A percentile compares a stretch with the other conserved stretches of the same genome.
Evolutionary conservation across 2,113 vertebrate species (phyloP).

Genomic region (Genyomyrus donnyi): DNA sequence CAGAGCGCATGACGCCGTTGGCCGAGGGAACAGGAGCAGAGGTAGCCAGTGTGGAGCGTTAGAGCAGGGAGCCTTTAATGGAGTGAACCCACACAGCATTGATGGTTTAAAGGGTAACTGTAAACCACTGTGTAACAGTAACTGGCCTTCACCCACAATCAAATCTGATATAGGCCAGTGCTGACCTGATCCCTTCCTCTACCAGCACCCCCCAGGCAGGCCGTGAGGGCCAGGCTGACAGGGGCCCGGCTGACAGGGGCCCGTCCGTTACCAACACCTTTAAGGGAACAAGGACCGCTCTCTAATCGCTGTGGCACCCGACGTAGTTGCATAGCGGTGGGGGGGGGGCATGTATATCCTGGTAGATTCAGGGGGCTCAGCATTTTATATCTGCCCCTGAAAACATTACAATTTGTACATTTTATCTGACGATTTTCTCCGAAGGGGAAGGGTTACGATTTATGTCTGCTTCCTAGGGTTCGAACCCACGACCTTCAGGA

Average conservation of each 20-base stretch:
- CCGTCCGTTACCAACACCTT: background rate
- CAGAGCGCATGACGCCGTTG: background rate
- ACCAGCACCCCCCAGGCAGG: background rate
- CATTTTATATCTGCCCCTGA: background rate
- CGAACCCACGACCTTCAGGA: background rate
- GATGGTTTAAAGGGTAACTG: background rate
- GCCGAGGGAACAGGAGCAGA: background rate
- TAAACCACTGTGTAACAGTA: background rate
- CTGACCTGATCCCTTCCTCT: background rate
- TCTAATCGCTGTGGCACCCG: background rate
- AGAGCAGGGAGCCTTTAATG: background rate
- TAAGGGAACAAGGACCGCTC: background rate
- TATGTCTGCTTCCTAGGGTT: background rate
- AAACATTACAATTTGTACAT: background rate
- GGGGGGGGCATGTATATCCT: background rate
- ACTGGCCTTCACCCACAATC: background rate
- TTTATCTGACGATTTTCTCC: background rate
- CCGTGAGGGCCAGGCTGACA: constrained; percentile 22
- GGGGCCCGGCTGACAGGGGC: constrained; percentile 23
- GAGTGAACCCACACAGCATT: constrained; percentile 37
- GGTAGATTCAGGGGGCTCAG: background rate
- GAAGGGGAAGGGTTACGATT: background rate
- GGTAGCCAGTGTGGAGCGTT: background rate
- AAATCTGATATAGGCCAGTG: background rate
- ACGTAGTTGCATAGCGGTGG: background rate